These are phyloP conservation scores for Alligator sinensis DNA, from an alignment of 2,113 vertebrate species.

Conservation along the genomic window DNA sequence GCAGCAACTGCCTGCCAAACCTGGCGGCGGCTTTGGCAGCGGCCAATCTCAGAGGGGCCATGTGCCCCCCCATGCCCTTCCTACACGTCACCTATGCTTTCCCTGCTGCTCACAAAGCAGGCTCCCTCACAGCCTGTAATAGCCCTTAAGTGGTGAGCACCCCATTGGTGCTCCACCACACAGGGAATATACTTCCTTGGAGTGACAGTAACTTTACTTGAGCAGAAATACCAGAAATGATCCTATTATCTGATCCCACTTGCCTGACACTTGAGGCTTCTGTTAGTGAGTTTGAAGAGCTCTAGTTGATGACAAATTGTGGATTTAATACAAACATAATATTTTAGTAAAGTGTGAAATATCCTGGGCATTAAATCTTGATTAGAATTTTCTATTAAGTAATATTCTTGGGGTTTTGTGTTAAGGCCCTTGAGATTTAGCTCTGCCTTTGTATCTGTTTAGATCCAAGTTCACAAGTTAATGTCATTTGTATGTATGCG, in stretches of 20 bases:
- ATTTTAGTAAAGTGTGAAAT: slow-evolving; percentile 62
- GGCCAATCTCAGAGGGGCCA: too few relatives aligned
- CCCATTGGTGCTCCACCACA: not conserved
- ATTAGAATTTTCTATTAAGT: slow-evolving; percentile 42
- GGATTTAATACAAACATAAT: slow-evolving; percentile 62
- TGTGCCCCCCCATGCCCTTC: too few relatives aligned
- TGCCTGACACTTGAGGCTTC: not conserved
- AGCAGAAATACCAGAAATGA: slow-evolving; percentile 12
- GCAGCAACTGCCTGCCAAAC: too few relatives aligned
- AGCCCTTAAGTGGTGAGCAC: too few relatives aligned
- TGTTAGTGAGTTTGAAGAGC: slow-evolving; percentile 43
- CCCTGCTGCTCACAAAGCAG: too few relatives aligned
- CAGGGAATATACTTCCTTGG: slow-evolving; percentile 1
- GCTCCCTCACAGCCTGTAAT: not conserved
- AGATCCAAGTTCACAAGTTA: slow-evolving; percentile 39
- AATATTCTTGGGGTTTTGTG: slow-evolving; percentile 34
- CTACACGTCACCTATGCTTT: too few relatives aligned
- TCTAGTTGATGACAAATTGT: slow-evolving; percentile 27
- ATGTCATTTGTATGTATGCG: slow-evolving; percentile 43
- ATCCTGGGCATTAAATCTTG: slow-evolving; percentile 52
- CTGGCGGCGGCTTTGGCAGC: too few relatives aligned
- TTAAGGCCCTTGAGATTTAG: slow-evolving; percentile 50
- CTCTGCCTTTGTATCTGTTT: slow-evolving; percentile 61
- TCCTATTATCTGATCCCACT: slow-evolving; percentile 5
- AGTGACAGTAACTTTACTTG: slow-evolving; percentile 9